Evolutionary conservation across 1,140 invertebrate genomes (phyloP).

Genomic region (Chrysomallon squamiferum): DNA sequence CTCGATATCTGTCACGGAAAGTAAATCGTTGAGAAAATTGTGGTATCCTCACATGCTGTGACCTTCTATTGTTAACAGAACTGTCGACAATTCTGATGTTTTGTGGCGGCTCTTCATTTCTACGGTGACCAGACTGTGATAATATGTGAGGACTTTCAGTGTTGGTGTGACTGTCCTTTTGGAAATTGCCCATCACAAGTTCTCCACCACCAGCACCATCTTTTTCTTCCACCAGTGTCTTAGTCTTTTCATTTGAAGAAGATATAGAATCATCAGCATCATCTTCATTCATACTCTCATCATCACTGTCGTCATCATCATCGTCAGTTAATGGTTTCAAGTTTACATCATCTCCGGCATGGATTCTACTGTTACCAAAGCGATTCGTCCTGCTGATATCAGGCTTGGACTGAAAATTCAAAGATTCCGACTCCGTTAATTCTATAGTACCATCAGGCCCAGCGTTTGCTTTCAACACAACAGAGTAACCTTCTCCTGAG

Average conservation of each 20-base stretch:
- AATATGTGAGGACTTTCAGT: too few relatives aligned
- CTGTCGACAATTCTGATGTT: too few relatives aligned
- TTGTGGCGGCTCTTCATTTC: too few relatives aligned
- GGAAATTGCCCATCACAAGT: not conserved
- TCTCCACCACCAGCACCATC: not conserved
- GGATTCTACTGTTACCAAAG: too few relatives aligned
- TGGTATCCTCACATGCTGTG: constrained; percentile 5
- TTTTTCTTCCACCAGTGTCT: not conserved
- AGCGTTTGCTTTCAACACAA: too few relatives aligned
- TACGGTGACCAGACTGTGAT: too few relatives aligned
- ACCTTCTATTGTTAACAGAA: not conserved
- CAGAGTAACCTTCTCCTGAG: too few relatives aligned
- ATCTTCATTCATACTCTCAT: not conserved
- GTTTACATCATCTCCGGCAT: too few relatives aligned
- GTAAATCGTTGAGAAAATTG: constrained; percentile 28
- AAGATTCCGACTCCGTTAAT: too few relatives aligned
- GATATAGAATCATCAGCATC: not conserved
- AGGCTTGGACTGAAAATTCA: too few relatives aligned
- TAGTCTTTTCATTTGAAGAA: not conserved
- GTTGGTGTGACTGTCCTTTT: not conserved
- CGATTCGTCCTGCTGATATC: too few relatives aligned
- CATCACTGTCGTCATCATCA: not conserved
- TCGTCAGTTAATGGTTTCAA: not conserved
- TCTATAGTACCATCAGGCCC: too few relatives aligned
- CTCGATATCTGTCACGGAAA: constrained; percentile 1